phyloP scores from a whole-genome alignment of 2,888 invertebrate genomes.

The Onchidella celtica region DNA sequence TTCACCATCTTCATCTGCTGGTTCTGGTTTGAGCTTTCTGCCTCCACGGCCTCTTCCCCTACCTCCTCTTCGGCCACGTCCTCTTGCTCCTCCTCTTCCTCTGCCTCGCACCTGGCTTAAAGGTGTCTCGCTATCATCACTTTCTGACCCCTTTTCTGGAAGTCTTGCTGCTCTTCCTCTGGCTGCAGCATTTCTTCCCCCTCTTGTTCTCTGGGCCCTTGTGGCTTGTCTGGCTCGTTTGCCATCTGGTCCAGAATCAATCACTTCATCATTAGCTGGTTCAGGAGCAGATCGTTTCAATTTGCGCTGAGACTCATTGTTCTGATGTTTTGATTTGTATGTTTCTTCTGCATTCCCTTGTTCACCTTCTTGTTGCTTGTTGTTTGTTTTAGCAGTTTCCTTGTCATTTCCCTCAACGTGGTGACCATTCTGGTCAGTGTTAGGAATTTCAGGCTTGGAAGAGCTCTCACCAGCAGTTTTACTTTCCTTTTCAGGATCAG shows the following conservation, averaged over 20 bases:
- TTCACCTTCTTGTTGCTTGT: too few species aligned
- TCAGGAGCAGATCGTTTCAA: slow-evolving; percentile 50
- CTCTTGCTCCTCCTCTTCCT: not conserved
- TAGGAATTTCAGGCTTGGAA: not conserved
- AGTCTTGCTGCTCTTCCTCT: slow-evolving; percentile 21
- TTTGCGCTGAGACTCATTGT: slow-evolving; percentile 8
- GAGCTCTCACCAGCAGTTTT: not conserved
- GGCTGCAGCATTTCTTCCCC: slow-evolving; percentile 42
- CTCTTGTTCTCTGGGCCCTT: slow-evolving; percentile 31
- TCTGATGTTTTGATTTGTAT: not conserved
- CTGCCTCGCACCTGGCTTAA: slow-evolving; percentile 26
- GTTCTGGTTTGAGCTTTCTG: not conserved
- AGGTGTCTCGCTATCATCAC: slow-evolving; percentile 50
- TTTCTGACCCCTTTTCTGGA: slow-evolving; percentile 17
- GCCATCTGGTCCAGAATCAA: slow-evolving; percentile 50
- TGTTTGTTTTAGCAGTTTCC: too few species aligned
- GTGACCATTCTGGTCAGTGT: too few species aligned
- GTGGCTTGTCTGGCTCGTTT: slow-evolving; percentile 48
- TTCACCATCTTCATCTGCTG: slow-evolving; percentile 15
- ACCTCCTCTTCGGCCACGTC: not conserved
- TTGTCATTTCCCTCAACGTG: not conserved
- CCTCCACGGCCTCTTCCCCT: not conserved
- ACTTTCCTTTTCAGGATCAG: not conserved
- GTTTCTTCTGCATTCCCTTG: not conserved
- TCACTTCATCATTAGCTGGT: slow-evolving; percentile 44